Evolutionary conservation across 2,888 invertebrate species (phyloP), one percentile per base, ranked within the genome.

Genomic region (Strigamia transsilvanica): DNA sequence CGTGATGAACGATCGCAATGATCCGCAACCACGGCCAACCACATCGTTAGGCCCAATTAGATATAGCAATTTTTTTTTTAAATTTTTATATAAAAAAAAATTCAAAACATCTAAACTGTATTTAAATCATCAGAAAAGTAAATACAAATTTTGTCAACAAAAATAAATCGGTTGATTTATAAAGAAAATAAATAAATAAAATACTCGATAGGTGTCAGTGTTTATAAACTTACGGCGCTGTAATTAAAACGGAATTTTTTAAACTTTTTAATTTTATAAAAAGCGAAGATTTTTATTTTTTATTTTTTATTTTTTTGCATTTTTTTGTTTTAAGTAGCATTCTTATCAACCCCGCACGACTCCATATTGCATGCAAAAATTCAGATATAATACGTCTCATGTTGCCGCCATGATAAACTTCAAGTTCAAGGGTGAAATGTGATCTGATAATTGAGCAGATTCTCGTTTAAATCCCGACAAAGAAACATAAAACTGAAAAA

Each of bases 391-490:
- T 66, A 23, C 61, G 61, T 66, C 21, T 66, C 61, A 66, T 66
- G 61, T 66, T 66, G 61, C 61, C 61, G 61, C 61, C 23, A 21
- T 66, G 61, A 66, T 66, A 66, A 66, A 66, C 61, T 66, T 66
- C 61, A 66, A 66, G 61, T 66, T 66, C 61, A 66, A 66, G 61
- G 61, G 61, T 66, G 61, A 23, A 66, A 66, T 23, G 18, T 21
- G 23, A 66, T 23, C 21, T 18, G 61, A 66, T 66, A 66, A 66
- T 66, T 66, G 61, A 23, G 18, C 61, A 21, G 61, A 66, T 66
- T 66, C 21, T 66, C 21, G 12, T 66, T 21, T 23, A 66, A 66
- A 66, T 38, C 23, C 61, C 61, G 9, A 66, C 61, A 66, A 66
- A 66, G 61, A 66, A 66, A 66, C 61, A 66, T 66, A 66, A 66